Conservation (phyloP, 2,888 invertebrate genomes). For the Limenitis camilla region DNA sequence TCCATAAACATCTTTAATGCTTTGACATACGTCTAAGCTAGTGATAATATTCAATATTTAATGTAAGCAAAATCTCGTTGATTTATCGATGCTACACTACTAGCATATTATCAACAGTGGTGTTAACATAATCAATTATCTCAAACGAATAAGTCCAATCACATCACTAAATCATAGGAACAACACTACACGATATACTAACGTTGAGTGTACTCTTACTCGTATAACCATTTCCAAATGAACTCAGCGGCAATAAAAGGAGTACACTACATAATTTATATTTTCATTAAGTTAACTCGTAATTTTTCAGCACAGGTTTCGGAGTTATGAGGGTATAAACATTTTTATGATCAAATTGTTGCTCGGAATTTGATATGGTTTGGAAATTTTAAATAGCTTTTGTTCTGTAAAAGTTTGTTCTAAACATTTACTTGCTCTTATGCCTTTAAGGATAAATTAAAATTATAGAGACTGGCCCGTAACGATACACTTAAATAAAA, state of each 20-base stretch:
- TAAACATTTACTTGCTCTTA: neutral
- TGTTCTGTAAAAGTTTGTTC: neutral
- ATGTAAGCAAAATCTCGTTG: too few species aligned
- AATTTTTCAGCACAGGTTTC: constrained; percentile 14
- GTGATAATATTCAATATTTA: too few species aligned
- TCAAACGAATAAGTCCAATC: too few species aligned
- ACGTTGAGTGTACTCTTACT: neutral
- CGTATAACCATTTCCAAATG: neutral
- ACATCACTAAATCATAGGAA: neutral
- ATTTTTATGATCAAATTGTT: constrained; percentile 19
- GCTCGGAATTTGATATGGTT: constrained; percentile 3
- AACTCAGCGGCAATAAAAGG: constrained; percentile 17
- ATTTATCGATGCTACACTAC: too few species aligned
- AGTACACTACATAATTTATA: constrained; percentile 20
- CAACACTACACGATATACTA: neutral
- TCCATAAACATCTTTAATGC: too few species aligned
- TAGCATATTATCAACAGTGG: too few species aligned
- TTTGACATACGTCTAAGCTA: too few species aligned
- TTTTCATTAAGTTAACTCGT: constrained; percentile 20
- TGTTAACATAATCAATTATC: too few species aligned
- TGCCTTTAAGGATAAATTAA: neutral
- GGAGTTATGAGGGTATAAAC: constrained; percentile 18
- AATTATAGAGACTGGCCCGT: too few species aligned
- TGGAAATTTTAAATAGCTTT: neutral
- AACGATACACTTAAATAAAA: too few species aligned